Conservation (phyloP, 2,888 invertebrate genomes). For the Pristionchus mayeri region DNA sequence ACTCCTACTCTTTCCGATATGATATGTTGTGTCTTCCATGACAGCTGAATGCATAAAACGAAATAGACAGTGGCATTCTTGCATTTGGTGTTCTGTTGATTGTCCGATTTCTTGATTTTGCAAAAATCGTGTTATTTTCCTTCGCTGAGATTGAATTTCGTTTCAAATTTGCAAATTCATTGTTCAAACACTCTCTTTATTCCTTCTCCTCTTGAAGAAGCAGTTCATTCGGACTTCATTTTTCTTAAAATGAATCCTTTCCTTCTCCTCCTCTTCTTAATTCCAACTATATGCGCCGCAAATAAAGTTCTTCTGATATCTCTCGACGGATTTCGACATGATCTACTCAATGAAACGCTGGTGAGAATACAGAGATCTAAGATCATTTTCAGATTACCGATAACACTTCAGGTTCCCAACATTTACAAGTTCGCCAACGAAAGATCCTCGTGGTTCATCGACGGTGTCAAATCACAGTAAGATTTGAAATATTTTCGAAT, state of each 20-base stretch:
- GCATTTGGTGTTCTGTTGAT: too few species aligned
- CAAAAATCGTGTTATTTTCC: too few species aligned
- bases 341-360: slow-evolving; percentile 60
- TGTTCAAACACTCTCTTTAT: too few species aligned
- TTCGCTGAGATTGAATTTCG: too few species aligned
- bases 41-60: too few species aligned
- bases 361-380: slow-evolving; percentile 46
- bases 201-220: too few species aligned
- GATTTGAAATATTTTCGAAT: slow-evolving; percentile 17
- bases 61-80: too few species aligned
- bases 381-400: background rate
- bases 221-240: too few species aligned
- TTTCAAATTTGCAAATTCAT: too few species aligned
- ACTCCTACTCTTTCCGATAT: too few species aligned
- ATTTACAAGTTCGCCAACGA: slow-evolving; percentile 60
- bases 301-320: slow-evolving; percentile 57
- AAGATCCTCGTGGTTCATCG: slow-evolving; percentile 61
- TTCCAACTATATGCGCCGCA: background rate
- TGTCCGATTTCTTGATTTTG: too few species aligned
- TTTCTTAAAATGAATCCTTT: background rate
- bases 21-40: too few species aligned
- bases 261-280: background rate
- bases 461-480: slow-evolving; percentile 60
- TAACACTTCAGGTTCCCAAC: slow-evolving; percentile 56
- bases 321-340: slow-evolving; percentile 65